Percentiles rank a stretch among this genome's conserved stretches.
phyloP scores from a whole-genome alignment of 1,140 invertebrate genomes.

The Philopotamus ludificatus region DNA sequence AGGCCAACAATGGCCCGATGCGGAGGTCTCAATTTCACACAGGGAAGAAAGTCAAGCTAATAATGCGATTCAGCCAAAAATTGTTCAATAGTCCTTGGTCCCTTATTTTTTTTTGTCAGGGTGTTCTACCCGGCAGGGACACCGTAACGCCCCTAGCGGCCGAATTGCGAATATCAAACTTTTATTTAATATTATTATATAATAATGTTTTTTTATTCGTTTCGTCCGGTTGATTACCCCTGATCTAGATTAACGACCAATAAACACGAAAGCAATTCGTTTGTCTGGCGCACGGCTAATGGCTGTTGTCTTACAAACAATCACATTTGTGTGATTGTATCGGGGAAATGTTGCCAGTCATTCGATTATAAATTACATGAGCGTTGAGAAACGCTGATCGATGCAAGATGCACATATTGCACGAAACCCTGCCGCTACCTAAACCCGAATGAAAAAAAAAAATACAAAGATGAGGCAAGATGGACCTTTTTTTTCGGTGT shows the following conservation, averaged over 20 bases:
- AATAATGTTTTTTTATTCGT: too few species aligned
- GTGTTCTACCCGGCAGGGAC: constrained; percentile 28
- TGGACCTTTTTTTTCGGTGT: neutral
- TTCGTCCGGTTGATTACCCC: too few species aligned
- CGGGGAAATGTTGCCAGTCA: too few species aligned
- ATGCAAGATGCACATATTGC: constrained; percentile 23
- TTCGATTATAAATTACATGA: too few species aligned
- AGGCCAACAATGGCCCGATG: constrained; percentile 7
- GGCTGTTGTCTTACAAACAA: too few species aligned
- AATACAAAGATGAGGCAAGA: constrained; percentile 36
- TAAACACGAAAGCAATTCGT: too few species aligned
- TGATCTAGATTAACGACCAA: too few species aligned
- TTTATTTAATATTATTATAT: too few species aligned
- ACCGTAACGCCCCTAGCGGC: constrained; percentile 37
- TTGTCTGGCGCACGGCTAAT: too few species aligned
- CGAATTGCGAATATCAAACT: constrained; percentile 4
- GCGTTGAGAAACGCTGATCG: too few species aligned
- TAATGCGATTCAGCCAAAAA: constrained; percentile 35
- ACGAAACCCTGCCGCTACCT: constrained; percentile 15
- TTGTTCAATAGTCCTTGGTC: constrained; percentile 24
- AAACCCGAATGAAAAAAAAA: constrained; percentile 25
- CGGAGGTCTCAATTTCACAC: constrained; percentile 40
- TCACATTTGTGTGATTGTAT: too few species aligned
- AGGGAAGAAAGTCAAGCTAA: constrained; percentile 25
- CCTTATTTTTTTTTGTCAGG: constrained; percentile 13